phyloP scores from a whole-genome alignment of 2,113 vertebrate genomes.

The Phyllostomus hastatus region DNA sequence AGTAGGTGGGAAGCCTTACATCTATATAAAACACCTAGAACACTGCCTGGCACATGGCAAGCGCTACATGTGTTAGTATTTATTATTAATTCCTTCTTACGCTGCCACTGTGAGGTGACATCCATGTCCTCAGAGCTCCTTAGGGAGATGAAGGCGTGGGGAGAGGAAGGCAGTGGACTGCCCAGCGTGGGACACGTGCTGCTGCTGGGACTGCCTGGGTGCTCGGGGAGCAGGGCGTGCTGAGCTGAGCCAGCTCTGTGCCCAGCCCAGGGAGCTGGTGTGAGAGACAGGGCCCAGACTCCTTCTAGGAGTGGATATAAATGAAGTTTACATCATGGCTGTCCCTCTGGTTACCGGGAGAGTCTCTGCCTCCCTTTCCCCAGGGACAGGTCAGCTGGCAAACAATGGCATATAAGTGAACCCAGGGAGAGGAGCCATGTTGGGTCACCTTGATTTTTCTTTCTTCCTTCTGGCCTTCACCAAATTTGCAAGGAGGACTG shows the following conservation, averaged over 20 bases:
- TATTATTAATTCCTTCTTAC: background rate
- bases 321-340: background rate
- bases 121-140: background rate
- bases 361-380: background rate
- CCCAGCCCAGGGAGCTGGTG: background rate
- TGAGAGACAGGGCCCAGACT: background rate
- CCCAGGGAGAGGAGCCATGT: fast-evolving
- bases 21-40: fast-evolving
- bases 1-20: background rate
- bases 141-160: fast-evolving
- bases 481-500: background rate
- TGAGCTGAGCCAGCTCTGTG: background rate
- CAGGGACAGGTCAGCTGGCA: background rate
- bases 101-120: background rate
- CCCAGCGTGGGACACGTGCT: background rate
- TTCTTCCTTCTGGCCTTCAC: background rate
- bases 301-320: background rate
- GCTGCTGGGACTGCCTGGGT: background rate
- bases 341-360: background rate
- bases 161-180: background rate
- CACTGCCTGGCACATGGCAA: too few relatives aligned
- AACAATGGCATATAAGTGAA: background rate
- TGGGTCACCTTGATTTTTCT: background rate
- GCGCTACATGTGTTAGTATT: background rate
- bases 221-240: fast-evolving